Percentiles rank a stretch among this genome's conserved stretches.
Evolutionary conservation across 2,888 invertebrate genomes (phyloP).

Genomic region (Cremastinae sp.): DNA sequence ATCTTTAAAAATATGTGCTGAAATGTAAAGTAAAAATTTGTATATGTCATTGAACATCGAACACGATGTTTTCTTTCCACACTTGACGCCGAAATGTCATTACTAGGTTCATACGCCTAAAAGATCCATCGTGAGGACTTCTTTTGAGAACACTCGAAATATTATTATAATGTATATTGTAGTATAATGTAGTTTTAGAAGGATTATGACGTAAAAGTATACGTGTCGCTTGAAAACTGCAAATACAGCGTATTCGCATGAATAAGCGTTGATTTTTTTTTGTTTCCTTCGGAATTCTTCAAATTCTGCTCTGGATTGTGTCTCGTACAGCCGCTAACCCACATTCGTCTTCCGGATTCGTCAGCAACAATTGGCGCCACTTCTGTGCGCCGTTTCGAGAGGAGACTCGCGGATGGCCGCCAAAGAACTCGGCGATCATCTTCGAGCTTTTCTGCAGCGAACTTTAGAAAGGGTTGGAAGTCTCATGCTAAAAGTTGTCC

Average conservation of each 20-base stretch:
- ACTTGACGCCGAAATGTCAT: too few relatives aligned
- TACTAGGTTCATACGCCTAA: background rate
- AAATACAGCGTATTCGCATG: slow-evolving; percentile 25
- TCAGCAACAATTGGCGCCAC: slow-evolving; percentile 59
- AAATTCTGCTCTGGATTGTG: background rate
- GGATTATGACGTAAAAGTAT: background rate
- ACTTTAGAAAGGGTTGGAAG: slow-evolving; percentile 45
- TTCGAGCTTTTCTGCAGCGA: slow-evolving; percentile 11
- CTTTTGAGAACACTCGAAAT: background rate
- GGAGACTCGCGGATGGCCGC: slow-evolving; percentile 40
- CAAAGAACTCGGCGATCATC: slow-evolving; percentile 44
- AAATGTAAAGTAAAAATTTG: too few relatives aligned
- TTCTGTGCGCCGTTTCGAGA: slow-evolving; percentile 54
- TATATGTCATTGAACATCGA: too few relatives aligned
- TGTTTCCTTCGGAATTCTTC: slow-evolving; percentile 1
- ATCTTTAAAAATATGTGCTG: too few relatives aligned
- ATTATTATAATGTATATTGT: slow-evolving; percentile 11
- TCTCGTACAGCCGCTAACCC: slow-evolving; percentile 48
- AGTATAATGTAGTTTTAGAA: too few relatives aligned
- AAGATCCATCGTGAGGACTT: slow-evolving; percentile 11
- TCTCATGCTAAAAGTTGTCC: slow-evolving; percentile 11
- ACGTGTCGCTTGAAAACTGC: slow-evolving; percentile 14
- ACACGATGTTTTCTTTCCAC: too few relatives aligned
- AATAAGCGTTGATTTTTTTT: slow-evolving; percentile 41
- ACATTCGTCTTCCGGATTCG: slow-evolving; percentile 58